Base-by-base conservation (phyloP, 2,888 invertebrate species). In the Stenoptilia bipunctidactyla region DNA sequence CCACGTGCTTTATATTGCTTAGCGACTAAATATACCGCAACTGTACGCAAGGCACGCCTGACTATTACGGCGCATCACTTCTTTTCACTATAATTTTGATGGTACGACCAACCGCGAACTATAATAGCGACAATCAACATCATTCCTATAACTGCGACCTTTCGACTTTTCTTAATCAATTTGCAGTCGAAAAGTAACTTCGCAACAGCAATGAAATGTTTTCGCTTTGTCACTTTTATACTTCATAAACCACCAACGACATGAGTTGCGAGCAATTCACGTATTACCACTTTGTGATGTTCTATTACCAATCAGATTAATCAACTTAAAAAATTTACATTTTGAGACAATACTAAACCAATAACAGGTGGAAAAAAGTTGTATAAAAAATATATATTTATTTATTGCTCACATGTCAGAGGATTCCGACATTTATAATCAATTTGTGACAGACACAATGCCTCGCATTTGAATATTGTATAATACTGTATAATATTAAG, bases 11-110 rank as follows among this genome's bases (percentile, higher is more conserved):
- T 5, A 5, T 20, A 20, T 20, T 20, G 20, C 20, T 20, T 20
- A 20, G 20, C 20, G 20, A 20, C 20, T 20, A 20, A 20, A 44
- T 41, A 5, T 41, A 37, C 40, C 48, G 44, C 15, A 42, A 41
- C 14, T 45, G 45, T 12, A 41, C 47, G 40, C 9, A 13, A 25
- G 9, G 10, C 34, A 37, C 38, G n/a, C n/a, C 27, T 5, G 20
- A 5, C 20, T 2, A 25, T 9, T 13, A 12, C 14, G 20, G 20
- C 20, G 20, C 27, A 8, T 8, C n/a, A 12, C 37, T 20, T 38
- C 9, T 10, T 20, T 35, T 15, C 15, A 42, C 39, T 39, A 39
- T 38, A 42, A 39, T 42, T 42, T 42, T 39, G 39, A 39, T n/a
- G 13, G 36, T 27, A 30, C 35, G 27, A 15, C 8, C 37, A 27